Conservation (phyloP, 23 tunicate genomes). For the Trididemnum nubilum region DNA sequence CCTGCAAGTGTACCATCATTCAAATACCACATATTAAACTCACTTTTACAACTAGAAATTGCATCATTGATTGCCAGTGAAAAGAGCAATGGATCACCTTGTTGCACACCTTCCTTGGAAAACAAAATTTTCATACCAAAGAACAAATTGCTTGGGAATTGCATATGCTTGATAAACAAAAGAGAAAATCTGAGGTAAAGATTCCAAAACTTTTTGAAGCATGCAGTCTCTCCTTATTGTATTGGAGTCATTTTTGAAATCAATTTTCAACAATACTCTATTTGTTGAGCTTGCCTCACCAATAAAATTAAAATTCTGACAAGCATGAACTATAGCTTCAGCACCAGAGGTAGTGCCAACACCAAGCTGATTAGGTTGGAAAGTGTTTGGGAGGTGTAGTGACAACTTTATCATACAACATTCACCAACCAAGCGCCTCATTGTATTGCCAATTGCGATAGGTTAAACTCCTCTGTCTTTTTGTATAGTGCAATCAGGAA, state of each 20-base stretch:
- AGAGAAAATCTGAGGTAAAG: not conserved
- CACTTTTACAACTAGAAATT: conserved; percentile 2
- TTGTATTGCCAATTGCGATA: conserved; percentile 2
- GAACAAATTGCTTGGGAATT: not conserved
- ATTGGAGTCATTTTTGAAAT: conserved; percentile 13
- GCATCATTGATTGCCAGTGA: conserved; percentile 11
- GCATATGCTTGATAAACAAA: conserved; percentile 4
- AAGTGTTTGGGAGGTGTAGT: not conserved
- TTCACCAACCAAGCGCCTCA: conserved; percentile 16
- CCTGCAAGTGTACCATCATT: conserved; percentile 13
- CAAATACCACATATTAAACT: conserved; percentile 16
- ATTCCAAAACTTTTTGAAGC: not conserved
- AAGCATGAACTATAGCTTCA: conserved; percentile 7
- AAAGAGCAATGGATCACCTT: conserved; percentile 10
- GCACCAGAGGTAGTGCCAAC: conserved; percentile 6
- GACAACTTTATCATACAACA: not conserved
- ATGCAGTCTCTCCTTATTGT: not conserved
- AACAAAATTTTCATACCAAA: conserved; percentile 7
- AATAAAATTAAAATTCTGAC: not conserved
- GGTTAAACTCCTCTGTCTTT: conserved; percentile 1
- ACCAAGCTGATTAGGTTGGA: not conserved
- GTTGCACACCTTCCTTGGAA: conserved; percentile 19
- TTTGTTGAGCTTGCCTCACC: not conserved
- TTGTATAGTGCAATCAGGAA: conserved; percentile 2
- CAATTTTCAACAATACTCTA: not conserved